Evolutionary conservation across 1,140 invertebrate genomes (phyloP).

Genomic region (Scylla paramamosain): DNA sequence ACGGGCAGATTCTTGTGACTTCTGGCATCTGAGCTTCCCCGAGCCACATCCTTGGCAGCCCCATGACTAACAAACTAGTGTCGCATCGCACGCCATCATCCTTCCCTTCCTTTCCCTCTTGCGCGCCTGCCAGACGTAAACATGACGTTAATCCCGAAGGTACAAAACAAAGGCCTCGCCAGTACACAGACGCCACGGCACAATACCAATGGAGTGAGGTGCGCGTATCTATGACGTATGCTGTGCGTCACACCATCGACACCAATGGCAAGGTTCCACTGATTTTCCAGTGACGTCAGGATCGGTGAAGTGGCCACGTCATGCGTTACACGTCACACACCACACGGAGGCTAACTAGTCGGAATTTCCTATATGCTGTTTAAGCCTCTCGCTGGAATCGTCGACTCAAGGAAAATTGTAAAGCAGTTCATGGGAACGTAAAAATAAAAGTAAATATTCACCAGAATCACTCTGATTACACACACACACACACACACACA

Average conservation of each 20-base stretch:
- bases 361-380: not conserved
- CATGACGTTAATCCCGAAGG: not conserved
- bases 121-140: too few relatives aligned
- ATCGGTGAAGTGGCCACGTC: not conserved
- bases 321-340: not conserved
- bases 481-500: not conserved
- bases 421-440: not conserved
- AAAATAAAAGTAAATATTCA: not conserved
- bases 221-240: not conserved
- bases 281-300: constrained; percentile 1
- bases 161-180: not conserved
- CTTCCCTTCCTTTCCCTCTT: constrained; percentile 7
- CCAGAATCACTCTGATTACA: not conserved
- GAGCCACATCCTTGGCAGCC: not conserved
- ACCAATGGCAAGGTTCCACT: not conserved
- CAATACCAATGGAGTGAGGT: not conserved
- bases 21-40: not conserved
- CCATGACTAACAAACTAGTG: constrained; percentile 22
- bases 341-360: not conserved
- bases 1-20: not conserved
- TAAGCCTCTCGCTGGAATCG: not conserved
- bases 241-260: not conserved
- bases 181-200: not conserved
- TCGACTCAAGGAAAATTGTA: not conserved
- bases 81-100: constrained; percentile 16